Percentiles rank a stretch among this genome's conserved stretches.
These are phyloP conservation scores for Solea solea DNA, from an alignment of 2,113 vertebrate species.

Conservation along the genomic window DNA sequence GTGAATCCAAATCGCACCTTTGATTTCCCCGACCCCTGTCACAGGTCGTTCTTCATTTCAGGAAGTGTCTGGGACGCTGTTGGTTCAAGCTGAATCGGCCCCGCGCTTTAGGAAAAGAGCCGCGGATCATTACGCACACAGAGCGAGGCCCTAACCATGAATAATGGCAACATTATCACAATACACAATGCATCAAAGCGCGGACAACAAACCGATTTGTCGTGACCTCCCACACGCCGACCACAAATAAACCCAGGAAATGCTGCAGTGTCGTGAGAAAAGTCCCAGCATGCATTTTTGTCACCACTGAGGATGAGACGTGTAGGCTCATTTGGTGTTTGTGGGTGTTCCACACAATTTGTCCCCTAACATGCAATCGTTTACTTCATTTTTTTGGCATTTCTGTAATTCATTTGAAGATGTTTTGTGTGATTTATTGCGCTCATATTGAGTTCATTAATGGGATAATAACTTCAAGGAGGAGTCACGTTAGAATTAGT, in stretches of 20 bases:
- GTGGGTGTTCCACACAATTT: constrained; percentile 20
- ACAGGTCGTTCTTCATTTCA: background rate
- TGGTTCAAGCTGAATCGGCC: background rate
- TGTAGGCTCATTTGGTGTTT: constrained; percentile 29
- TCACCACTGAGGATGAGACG: constrained; percentile 59
- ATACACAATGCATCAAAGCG: constrained; percentile 1
- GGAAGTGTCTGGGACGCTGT: background rate
- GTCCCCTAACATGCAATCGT: constrained; percentile 1
- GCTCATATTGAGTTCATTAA: background rate
- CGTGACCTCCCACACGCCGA: constrained; percentile 36
- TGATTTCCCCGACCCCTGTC: no score
- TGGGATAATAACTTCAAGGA: background rate
- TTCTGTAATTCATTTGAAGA: background rate
- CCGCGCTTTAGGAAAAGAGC: no score
- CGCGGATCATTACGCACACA: background rate
- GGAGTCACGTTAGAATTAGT: background rate
- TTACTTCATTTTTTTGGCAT: background rate
- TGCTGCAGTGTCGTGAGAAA: constrained; percentile 34
- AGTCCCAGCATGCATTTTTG: constrained; percentile 9
- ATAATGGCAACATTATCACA: constrained; percentile 28
- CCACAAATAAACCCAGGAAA: constrained; percentile 38
- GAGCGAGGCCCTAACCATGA: constrained; percentile 9
- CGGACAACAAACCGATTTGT: background rate
- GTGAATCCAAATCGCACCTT: background rate
- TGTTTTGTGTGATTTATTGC: background rate